A percentile compares a stretch with the other conserved stretches of the same genome.
Conservation (phyloP, 2,888 invertebrate genomes). For the Hydrotaea cyrtoneurina region DNA sequence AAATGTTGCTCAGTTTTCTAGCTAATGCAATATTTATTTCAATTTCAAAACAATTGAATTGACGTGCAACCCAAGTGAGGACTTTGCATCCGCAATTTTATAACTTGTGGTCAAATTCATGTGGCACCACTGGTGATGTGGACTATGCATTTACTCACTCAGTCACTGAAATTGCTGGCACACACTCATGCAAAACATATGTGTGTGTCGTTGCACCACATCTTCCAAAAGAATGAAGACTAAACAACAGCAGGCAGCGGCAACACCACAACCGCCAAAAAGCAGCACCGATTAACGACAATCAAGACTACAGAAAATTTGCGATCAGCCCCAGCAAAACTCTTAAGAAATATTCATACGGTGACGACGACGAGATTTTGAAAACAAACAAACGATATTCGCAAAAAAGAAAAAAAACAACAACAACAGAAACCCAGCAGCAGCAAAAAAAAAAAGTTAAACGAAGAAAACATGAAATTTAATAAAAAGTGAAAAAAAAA, state of each 20-base stretch:
- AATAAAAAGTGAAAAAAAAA: slow-evolving; percentile 58
- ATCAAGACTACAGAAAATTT: slow-evolving; percentile 44
- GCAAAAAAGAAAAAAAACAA: slow-evolving; percentile 47
- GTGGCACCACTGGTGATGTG: too few species aligned
- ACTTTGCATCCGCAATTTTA: too few species aligned
- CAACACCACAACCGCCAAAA: slow-evolving; percentile 40
- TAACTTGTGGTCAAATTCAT: too few species aligned
- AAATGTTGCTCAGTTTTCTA: too few species aligned
- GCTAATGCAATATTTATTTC: too few species aligned
- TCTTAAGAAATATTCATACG: slow-evolving; percentile 46
- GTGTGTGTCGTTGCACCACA: slow-evolving; percentile 46
- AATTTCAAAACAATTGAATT: too few species aligned
- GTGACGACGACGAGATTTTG: slow-evolving; percentile 40
- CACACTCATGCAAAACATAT: neutral
- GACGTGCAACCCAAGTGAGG: too few species aligned
- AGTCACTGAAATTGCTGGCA: neutral
- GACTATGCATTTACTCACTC: too few species aligned
- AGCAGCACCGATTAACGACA: slow-evolving; percentile 57
- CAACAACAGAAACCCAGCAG: slow-evolving; percentile 48
- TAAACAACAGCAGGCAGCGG: slow-evolving; percentile 46
- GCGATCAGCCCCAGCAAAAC: slow-evolving; percentile 55
- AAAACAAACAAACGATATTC: slow-evolving; percentile 56
- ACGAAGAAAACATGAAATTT: slow-evolving; percentile 65
- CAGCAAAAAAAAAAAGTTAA: slow-evolving; percentile 55
- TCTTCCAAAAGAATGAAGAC: slow-evolving; percentile 55